Base-by-base conservation (phyloP, 2,113 vertebrate genomes). In the Salvelinus namaycush region DNA sequence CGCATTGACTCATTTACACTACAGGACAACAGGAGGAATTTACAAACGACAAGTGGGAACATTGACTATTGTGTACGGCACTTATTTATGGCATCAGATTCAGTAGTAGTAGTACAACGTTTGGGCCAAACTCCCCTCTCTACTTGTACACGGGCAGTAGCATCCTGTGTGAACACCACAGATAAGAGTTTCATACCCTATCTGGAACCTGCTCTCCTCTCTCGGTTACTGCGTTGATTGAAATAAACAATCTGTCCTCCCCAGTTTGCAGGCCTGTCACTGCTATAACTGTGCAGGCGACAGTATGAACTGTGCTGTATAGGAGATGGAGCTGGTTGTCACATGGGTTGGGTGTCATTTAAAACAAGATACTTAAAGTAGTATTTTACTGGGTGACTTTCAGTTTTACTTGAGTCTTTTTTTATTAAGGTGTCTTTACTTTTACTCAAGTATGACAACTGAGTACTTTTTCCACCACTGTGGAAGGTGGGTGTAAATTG, bases 51-150 rank as follows among this genome's bases (percentile, higher is more conserved):
- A n/a, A n/a, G n/a, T 62, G 59, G 59, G n/a, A 22, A 62, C 59
- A 62, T 62, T 62, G 18, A 5, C 18, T 22, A n/a, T 62, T 62
- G 59, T 22, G 22, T 8, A 62, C 1, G n/a, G 5, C 18, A 62
- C 59, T 24, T 62, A 62, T 62, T 62, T 62, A 62, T 62, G 59
- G 59, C 59, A 62, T 62, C 59, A 60, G n/a, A 62, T 11, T 44
- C 39, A 44, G 9, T 44, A 44, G 39, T 44, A 11, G 39, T 44
- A 11, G 59, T 8, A 6, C n/a, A 62, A 16, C 16, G n/a, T n/a
- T 8, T 8, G 16, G 59, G n/a, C n/a, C 57, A 1, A 60, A 7
- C 14, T 60, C 20, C 20, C n/a, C n/a, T 5, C 8, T n/a, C 20
- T 60, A 1, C 59, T 22, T 22, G 59, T 60, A 14, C 14, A 14